Evolutionary conservation across 2,888 invertebrate species (phyloP).

Genomic region (Ennomos erosarius): DNA sequence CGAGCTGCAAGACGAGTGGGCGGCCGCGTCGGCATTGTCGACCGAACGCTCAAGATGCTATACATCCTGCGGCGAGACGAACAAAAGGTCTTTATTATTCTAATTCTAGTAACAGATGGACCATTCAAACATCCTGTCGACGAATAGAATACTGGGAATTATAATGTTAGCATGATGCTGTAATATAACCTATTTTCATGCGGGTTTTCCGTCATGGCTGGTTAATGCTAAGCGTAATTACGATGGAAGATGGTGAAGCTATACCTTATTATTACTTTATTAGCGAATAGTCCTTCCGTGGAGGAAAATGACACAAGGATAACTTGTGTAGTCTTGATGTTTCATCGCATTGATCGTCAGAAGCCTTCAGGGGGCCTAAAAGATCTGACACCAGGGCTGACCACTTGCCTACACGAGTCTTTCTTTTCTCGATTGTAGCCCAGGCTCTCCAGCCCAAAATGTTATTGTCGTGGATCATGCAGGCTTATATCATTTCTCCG

Average conservation of each 20-base stretch:
- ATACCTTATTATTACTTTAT: too few relatives aligned
- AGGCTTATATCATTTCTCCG: slow-evolving; percentile 1
- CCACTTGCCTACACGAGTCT: too few relatives aligned
- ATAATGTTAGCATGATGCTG: slow-evolving; percentile 10
- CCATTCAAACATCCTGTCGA: slow-evolving; percentile 25
- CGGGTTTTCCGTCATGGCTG: slow-evolving; percentile 16
- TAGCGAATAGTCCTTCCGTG: too few relatives aligned
- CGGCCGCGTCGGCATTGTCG: slow-evolving; percentile 31
- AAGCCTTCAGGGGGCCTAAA: too few relatives aligned
- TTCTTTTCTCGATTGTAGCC: too few relatives aligned
- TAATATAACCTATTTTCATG: slow-evolving; percentile 16
- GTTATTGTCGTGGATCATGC: too few relatives aligned
- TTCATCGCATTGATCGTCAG: too few relatives aligned
- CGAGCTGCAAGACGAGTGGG: slow-evolving; percentile 28
- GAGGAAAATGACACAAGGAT: too few relatives aligned
- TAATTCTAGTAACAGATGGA: slow-evolving; percentile 21
- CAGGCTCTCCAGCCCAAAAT: too few relatives aligned
- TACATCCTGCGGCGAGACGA: slow-evolving; percentile 11
- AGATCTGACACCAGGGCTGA: too few relatives aligned
- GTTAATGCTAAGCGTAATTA: background rate
- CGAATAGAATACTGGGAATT: slow-evolving; percentile 16
- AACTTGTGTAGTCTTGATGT: too few relatives aligned
- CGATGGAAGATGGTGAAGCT: slow-evolving; percentile 2
- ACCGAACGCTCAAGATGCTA: slow-evolving; percentile 9
- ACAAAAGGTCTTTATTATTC: slow-evolving; percentile 25